A percentile compares a stretch with the other conserved stretches of the same genome.
Evolutionary conservation across 2,888 invertebrate species (phyloP).

Genomic region (Eupithecia pulchellata): DNA sequence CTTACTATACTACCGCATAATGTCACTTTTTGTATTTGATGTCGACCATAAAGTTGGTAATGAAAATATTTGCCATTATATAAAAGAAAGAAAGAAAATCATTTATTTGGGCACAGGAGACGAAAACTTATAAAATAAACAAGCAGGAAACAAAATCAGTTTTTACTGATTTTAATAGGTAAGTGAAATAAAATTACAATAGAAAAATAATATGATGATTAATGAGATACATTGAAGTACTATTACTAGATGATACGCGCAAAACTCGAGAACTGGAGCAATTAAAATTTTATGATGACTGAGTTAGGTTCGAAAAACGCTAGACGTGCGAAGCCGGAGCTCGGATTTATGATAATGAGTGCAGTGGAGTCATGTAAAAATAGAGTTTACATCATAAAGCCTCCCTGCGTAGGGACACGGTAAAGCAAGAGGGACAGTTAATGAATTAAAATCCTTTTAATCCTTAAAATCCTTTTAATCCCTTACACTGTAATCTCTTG

Average conservation of each 20-base stretch:
- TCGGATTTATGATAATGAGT: background rate
- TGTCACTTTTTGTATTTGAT: background rate
- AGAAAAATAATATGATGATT: too few relatives aligned
- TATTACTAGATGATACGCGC: too few relatives aligned
- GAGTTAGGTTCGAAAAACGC: background rate
- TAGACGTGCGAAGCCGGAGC: background rate
- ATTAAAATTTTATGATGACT: background rate
- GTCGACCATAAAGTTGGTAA: background rate
- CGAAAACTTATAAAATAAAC: too few relatives aligned
- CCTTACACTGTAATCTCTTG: background rate
- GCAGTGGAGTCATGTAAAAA: background rate
- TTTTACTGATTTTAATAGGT: too few relatives aligned
- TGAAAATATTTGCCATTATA: too few relatives aligned
- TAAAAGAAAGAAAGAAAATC: too few relatives aligned
- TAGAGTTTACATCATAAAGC: background rate
- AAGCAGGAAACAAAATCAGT: too few relatives aligned
- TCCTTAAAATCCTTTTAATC: slow-evolving; percentile 1
- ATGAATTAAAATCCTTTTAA: slow-evolving; percentile 6
- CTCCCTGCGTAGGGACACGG: background rate
- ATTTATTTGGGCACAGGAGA: too few relatives aligned
- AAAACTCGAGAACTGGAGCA: background rate
- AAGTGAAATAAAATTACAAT: too few relatives aligned
- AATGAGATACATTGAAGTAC: too few relatives aligned
- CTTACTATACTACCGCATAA: background rate
- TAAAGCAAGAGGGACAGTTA: background rate